Conservation (phyloP, 2,113 vertebrate species). For the Pseudopodoces humilis region DNA sequence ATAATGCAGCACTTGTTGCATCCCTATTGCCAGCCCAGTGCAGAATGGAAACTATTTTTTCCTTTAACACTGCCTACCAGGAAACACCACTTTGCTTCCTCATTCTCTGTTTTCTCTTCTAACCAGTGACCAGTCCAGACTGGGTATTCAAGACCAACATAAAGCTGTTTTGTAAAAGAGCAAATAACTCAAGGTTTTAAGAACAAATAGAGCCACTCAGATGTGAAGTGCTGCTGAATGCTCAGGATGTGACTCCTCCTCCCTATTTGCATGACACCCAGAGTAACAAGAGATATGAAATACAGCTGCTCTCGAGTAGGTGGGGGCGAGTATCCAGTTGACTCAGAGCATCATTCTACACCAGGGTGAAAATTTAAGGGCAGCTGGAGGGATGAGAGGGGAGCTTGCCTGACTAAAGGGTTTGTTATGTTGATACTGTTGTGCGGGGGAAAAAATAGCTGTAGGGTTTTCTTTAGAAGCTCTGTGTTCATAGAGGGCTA, state of each 20-base stretch:
- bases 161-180: background rate
- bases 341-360: constrained; percentile 41
- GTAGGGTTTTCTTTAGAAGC: constrained; percentile 46
- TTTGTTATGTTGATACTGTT: constrained; percentile 15
- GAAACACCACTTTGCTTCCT: background rate
- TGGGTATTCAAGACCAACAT: background rate
- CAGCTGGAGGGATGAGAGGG: background rate
- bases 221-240: background rate
- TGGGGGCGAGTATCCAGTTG: background rate
- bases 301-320: background rate
- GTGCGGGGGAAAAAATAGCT: background rate
- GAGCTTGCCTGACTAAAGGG: background rate
- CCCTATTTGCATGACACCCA: background rate
- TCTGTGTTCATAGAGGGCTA: background rate
- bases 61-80: background rate
- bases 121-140: background rate
- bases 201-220: background rate
- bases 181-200: background rate
- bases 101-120: background rate
- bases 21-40: background rate
- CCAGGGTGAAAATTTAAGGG: constrained; percentile 12
- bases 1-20: background rate
- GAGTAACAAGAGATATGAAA: background rate
- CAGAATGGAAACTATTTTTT: background rate
- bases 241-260: background rate